A percentile compares a stretch with the other conserved stretches of the same genome.
Conservation (phyloP, 2,888 invertebrate species). For the Bembecia ichneumoniformis region DNA sequence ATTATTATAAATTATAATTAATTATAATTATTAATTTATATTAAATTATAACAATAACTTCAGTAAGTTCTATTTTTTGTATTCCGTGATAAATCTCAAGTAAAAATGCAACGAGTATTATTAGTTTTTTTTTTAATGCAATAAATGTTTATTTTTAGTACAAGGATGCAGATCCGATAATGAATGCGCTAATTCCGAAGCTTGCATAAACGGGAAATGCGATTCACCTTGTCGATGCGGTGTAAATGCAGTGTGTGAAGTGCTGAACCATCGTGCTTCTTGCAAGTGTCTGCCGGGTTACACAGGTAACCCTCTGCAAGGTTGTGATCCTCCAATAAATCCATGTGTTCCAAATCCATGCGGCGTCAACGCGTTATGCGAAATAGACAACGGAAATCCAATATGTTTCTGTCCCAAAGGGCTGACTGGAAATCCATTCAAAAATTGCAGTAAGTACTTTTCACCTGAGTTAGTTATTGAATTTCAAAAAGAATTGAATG, state of each 20-base stretch:
- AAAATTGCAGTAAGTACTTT: conserved; percentile 85
- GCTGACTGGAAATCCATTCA: conserved; percentile 91
- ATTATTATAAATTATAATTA: neutral
- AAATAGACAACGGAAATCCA: conserved; percentile 86
- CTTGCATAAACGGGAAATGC: conserved; percentile 84
- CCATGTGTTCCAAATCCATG: conserved; percentile 90
- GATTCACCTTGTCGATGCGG: conserved; percentile 85
- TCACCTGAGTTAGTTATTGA: neutral
- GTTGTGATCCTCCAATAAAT: conserved; percentile 81
- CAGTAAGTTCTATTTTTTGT: no score
- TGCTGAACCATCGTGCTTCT: conserved; percentile 81
- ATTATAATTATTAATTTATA: neutral
- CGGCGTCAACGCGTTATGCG: conserved; percentile 87
- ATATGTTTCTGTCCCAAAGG: conserved; percentile 92
- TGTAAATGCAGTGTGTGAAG: conserved; percentile 84
- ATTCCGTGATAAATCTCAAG: neutral
- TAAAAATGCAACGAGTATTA: neutral
- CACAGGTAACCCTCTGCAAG: conserved; percentile 80
- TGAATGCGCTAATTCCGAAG: conserved; percentile 81
- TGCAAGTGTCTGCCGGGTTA: conserved; percentile 89
- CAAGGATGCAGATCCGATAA: conserved; percentile 80
- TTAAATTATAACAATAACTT: no score
- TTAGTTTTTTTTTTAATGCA: neutral
- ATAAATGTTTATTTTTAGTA: conserved; percentile 40
- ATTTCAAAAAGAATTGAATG: neutral